Conservation (phyloP, 2,888 invertebrate genomes). For the Drosophila vallismaia region DNA sequence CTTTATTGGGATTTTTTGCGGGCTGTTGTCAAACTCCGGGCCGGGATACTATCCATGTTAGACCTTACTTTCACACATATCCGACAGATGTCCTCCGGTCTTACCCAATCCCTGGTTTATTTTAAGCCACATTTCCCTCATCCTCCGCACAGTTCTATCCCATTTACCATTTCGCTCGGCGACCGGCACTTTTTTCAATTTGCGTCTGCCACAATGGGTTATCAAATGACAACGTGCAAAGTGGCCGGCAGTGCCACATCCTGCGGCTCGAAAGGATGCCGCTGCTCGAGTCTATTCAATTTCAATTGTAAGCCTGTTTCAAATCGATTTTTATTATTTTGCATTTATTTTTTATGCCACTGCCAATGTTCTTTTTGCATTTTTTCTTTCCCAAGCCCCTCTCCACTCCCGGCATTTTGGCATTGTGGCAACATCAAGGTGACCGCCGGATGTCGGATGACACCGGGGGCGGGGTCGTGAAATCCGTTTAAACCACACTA, state of each 20-base stretch:
- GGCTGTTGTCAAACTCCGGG: constrained; percentile 30
- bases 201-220: constrained; percentile 77
- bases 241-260: constrained; percentile 52
- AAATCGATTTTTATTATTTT: constrained; percentile 77
- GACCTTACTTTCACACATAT: constrained; percentile 68
- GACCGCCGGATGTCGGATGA: constrained; percentile 33
- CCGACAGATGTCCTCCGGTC: constrained; percentile 39
- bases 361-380: constrained; percentile 11
- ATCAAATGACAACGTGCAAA: constrained; percentile 79
- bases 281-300: constrained; percentile 67
- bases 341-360: constrained; percentile 44
- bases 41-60: constrained; percentile 27
- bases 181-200: constrained; percentile 67
- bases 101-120: constrained; percentile 18
- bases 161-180: constrained; percentile 56
- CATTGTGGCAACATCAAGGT: constrained; percentile 44
- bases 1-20: constrained; percentile 43
- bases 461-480: constrained; percentile 18
- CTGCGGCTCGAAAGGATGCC: constrained; percentile 42
- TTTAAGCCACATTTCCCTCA: constrained; percentile 11
- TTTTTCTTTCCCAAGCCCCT: constrained; percentile 1
- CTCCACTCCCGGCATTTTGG: constrained; percentile 6
- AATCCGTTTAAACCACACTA: constrained; percentile 30
- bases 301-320: constrained; percentile 76
- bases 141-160: constrained; percentile 36